Base-by-base conservation (phyloP, 2,888 invertebrate species). In the Erebia palarica region DNA sequence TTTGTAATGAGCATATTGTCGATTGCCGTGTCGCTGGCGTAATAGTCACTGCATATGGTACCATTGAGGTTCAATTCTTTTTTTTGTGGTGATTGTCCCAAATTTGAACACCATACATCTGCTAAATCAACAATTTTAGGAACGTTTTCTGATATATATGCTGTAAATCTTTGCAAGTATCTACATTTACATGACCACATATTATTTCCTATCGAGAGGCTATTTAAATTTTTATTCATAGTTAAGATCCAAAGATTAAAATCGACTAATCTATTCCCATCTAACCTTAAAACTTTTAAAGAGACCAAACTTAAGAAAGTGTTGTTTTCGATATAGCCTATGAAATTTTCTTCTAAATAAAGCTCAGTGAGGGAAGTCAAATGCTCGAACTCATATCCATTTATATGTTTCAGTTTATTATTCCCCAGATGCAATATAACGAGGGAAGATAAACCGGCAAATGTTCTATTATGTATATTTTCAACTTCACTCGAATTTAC, bases 111-210 rank as follows among this genome's bases (percentile, higher is more conserved):
- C 94, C 95, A 96, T 76, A 97, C 95, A 77, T 97, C 96, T 76
- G 94, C 91, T 73, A 96, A 92, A 83, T 97, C 97, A 69, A 95
- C 91, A 75, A 97, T 95, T 87, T 96, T 96, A 80, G 95, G 94
- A 73, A 95, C 95, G 84, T 97, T 97, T 81, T 97, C 97, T 14
- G 96, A 94, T 61, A 97, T 95, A 94, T 96, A 98, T 58, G 96
- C 94, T 27, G 97, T 96, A 76, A 97, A 94, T 81, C 96, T 96
- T 84, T 97, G 96, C 78, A 98, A 94, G 90, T 97, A 98, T 86
- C 97, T 96, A 88, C 98, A 98, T 77, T 97, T 96, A 83, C 98
- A 98, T 4, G 97, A 96, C 98, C 98, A 98, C 78, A 95, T 95
- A 85, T 98, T 98, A 80, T 96, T 95, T n/a, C 97, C 96, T 75